A percentile compares a stretch with the other conserved stretches of the same genome.
Evolutionary conservation across 2,888 invertebrate species (phyloP).

Genomic region (Hirtodrosophila confusa): DNA sequence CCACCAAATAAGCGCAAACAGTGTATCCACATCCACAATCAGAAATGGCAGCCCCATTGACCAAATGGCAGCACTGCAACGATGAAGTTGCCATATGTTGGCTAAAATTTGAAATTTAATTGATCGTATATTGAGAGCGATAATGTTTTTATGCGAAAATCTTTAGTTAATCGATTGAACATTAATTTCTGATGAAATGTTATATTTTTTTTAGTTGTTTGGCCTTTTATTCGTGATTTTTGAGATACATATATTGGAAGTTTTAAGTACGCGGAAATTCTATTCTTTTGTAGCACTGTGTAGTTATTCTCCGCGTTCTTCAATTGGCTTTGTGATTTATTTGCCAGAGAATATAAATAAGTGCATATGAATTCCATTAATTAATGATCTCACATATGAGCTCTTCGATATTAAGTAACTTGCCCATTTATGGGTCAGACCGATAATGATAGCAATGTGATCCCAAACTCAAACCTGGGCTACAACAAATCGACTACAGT

Average conservation of each 20-base stretch:
- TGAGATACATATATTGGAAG: too few relatives aligned
- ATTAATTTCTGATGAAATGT: too few relatives aligned
- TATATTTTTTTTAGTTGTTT: too few relatives aligned
- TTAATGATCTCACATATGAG: constrained; percentile 1
- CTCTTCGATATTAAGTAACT: constrained; percentile 10
- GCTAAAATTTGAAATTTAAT: not conserved
- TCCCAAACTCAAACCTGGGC: not conserved
- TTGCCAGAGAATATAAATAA: not conserved
- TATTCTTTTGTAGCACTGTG: too few relatives aligned
- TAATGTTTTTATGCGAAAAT: too few relatives aligned
- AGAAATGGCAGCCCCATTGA: not conserved
- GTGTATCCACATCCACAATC: not conserved
- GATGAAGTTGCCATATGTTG: not conserved
- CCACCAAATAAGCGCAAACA: not conserved
- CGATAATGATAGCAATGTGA: constrained; percentile 1
- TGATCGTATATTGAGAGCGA: too few relatives aligned
- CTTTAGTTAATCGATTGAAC: too few relatives aligned
- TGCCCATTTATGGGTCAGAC: constrained; percentile 10
- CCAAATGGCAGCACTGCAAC: not conserved
- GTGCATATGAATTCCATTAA: not conserved
- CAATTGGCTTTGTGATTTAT: too few relatives aligned
- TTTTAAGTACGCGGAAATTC: too few relatives aligned
- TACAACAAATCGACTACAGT: constrained; percentile 2
- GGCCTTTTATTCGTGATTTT: too few relatives aligned
- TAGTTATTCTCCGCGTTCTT: too few relatives aligned